Percentiles rank a stretch among this genome's conserved stretches.
Evolutionary conservation across 2,113 vertebrate genomes (phyloP).

Genomic region (Menidia beryllina): DNA sequence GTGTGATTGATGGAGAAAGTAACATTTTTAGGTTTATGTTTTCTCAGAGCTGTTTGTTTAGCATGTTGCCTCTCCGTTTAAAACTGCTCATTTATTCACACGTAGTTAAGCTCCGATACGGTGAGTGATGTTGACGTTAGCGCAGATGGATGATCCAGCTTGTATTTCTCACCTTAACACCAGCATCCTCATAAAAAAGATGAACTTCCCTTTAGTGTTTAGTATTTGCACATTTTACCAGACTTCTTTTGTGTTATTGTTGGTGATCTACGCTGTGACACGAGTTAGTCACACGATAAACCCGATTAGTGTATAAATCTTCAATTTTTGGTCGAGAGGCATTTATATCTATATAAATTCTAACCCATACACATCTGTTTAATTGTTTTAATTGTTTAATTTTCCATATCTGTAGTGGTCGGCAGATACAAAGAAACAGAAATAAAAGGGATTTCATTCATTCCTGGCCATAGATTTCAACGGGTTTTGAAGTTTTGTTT

Average conservation of each 20-base stretch:
- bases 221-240: conserved; percentile 64
- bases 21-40: not conserved
- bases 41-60: not conserved
- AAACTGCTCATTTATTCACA: not conserved
- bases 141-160: conserved; percentile 22
- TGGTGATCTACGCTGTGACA: conserved; percentile 26
- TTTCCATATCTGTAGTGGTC: fast-evolving
- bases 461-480: conserved; percentile 16
- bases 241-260: conserved; percentile 25
- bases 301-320: conserved; percentile 63
- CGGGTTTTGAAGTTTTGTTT: not conserved
- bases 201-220: conserved; percentile 40
- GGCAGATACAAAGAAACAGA: not conserved
- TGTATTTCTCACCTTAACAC: conserved; percentile 19
- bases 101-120: not conserved
- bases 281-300: conserved; percentile 37
- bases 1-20: conserved; percentile 46
- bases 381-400: too few relatives aligned
- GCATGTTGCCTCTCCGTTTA: not conserved
- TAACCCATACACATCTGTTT: not conserved
- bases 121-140: not conserved
- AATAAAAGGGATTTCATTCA: conserved; percentile 4
- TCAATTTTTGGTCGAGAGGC: conserved; percentile 38
- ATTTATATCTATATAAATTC: conserved; percentile 33
- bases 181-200: conserved; percentile 15